Evolutionary conservation across 2,888 invertebrate species (phyloP), one percentile per base, ranked within the genome.

Genomic region (Eupeodes luniger): DNA sequence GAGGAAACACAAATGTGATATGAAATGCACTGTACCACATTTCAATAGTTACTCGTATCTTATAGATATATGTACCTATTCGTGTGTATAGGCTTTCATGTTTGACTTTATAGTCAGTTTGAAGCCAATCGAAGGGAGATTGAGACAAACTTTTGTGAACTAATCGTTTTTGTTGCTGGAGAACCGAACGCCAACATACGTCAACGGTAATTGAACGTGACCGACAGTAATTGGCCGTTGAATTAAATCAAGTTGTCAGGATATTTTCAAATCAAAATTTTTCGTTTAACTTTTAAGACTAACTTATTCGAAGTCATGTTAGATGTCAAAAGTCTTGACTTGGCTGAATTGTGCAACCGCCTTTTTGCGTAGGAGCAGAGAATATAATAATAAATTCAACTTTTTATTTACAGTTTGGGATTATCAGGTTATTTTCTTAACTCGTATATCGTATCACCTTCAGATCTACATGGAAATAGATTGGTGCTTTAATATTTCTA

Each of bases 141-240:
- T 86, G 62, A 64, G 75, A 76, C 82, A 57, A 76, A 83, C 51
- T 76, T 83, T 83, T 47, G 70, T 80, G 76, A 84, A 77, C 87
- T 87, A 87, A 87, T 87, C 83, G 87, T 62, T 84, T 86, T 87
- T 27, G 27, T 40, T 87, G 83, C 70, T 67, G 70, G 83, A 49
- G 70, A 80, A 87, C 72, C 27, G 70, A 80, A 87, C 76, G 87
- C 76, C 83, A 85, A 81, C 74, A 78, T 81, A 85, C 78, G 75
- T 88, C 84, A 85, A 85, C 47, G 75, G 62, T 69, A 88, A 88
- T 81, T 88, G 85, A 88, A 88, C 84, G 81, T 88, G 85, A 85
- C 88, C 88, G 88, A 88, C 88, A 88, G 81, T 88, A 88, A 88
- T 88, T 88, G 88, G 81, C 85, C 81, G 78, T 78, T 85, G 85